phyloP scores from a whole-genome alignment of 2,888 invertebrate genomes.

The Brenthis ino region DNA sequence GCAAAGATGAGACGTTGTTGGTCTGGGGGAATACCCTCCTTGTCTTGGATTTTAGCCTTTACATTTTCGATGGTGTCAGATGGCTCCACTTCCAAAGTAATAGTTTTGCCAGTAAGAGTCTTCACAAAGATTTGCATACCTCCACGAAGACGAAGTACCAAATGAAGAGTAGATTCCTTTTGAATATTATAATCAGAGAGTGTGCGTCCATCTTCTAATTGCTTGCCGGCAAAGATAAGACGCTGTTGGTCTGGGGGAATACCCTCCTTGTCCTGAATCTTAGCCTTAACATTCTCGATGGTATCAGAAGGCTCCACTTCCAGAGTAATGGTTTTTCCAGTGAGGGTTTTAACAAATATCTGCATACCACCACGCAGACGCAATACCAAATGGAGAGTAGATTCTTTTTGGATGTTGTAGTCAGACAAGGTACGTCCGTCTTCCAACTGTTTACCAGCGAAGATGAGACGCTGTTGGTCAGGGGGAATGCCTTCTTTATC shows the following conservation, averaged over 20 bases:
- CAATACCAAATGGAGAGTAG: conserved; percentile 60
- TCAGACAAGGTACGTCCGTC: conserved; percentile 66
- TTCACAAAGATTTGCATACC: conserved; percentile 49
- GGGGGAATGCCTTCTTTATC: no score
- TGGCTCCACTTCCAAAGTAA: conserved; percentile 50
- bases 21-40: no score
- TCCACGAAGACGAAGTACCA: conserved; percentile 65
- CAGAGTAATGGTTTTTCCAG: conserved; percentile 67
- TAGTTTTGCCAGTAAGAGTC: conserved; percentile 61
- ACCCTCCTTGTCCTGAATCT: conserved; percentile 30
- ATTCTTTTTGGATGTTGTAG: conserved; percentile 69
- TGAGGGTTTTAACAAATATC: conserved; percentile 67
- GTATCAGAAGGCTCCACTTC: conserved; percentile 68
- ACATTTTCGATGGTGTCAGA: conserved; percentile 62
- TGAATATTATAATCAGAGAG: conserved; percentile 69
- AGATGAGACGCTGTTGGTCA: no score
- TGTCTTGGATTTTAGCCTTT: conserved; percentile 1
- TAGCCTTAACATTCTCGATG: conserved; percentile 69
- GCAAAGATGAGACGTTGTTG: no score
- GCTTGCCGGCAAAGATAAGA: conserved; percentile 68
- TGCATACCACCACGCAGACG: conserved; percentile 69
- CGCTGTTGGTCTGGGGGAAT: no score
- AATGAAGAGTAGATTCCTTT: conserved; percentile 66
- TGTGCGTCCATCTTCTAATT: conserved; percentile 67
- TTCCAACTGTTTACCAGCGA: conserved; percentile 58